Evolutionary conservation across 2,797 vertebrate genomes (phyloP).

Genomic region (Chaetodon trifasciatus): DNA sequence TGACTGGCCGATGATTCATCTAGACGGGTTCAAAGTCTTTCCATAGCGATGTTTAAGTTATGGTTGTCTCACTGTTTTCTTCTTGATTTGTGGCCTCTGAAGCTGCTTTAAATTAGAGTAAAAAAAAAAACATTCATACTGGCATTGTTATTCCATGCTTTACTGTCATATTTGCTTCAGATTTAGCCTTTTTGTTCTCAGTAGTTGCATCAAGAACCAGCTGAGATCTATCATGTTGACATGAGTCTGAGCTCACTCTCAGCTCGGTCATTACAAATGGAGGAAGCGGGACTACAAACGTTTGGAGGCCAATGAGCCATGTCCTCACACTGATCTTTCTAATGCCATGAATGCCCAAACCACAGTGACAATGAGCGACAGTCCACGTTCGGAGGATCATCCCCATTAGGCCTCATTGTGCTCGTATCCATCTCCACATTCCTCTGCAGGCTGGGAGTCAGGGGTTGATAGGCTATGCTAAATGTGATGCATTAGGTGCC

Average conservation of each 20-base stretch:
- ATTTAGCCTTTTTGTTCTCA: slow-evolving; percentile 21
- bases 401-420: slow-evolving; percentile 61
- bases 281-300: slow-evolving; percentile 38
- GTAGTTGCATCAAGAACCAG: slow-evolving; percentile 30
- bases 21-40: slow-evolving; percentile 51
- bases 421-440: slow-evolving; percentile 59
- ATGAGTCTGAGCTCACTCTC: slow-evolving; percentile 4
- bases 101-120: slow-evolving; percentile 9
- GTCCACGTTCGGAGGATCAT: slow-evolving; percentile 60
- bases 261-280: slow-evolving; percentile 44
- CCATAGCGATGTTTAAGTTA: slow-evolving; percentile 40
- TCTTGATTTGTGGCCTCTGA: slow-evolving; percentile 27
- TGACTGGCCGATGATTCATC: slow-evolving; percentile 56
- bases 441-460: slow-evolving; percentile 50
- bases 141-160: not conserved
- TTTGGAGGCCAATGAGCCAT: slow-evolving; percentile 54
- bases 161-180: slow-evolving; percentile 9
- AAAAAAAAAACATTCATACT: not conserved
- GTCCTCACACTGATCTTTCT: slow-evolving; percentile 56
- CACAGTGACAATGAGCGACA: slow-evolving; percentile 59
- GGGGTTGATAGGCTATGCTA: slow-evolving; percentile 37
- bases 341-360: slow-evolving; percentile 56
- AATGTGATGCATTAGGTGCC: slow-evolving; percentile 65
- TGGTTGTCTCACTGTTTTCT: slow-evolving; percentile 15
- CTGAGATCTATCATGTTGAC: slow-evolving; percentile 33